Conservation (phyloP, 2,113 vertebrate genomes). For the Galbula dea region DNA sequence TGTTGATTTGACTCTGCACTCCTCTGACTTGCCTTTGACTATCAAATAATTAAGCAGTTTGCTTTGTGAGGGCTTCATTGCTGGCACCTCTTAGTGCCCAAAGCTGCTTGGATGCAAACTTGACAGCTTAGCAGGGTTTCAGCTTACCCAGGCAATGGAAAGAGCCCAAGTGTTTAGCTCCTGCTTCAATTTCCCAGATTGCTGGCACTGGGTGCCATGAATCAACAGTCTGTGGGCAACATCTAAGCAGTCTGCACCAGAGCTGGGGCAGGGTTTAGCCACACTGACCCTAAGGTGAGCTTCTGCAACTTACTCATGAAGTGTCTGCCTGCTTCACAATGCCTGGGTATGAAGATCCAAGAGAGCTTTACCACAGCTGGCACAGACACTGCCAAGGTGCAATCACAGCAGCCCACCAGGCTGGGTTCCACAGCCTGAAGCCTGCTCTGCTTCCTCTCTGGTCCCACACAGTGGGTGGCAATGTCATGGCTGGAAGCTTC, state of each 20-base stretch:
- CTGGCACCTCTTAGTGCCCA: slow-evolving; percentile 22
- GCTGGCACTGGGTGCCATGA: slow-evolving; percentile 20
- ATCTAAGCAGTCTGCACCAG: background rate
- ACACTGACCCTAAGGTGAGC: background rate
- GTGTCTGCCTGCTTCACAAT: background rate
- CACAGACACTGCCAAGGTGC: background rate
- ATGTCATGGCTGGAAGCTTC: background rate
- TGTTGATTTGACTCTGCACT: slow-evolving; percentile 32
- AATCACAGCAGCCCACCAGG: background rate
- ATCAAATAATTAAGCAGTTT: slow-evolving; percentile 58
- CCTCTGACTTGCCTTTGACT: slow-evolving; percentile 22
- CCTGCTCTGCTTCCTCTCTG: fast-evolving
- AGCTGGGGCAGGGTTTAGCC: background rate
- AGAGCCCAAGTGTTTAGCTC: slow-evolving; percentile 37
- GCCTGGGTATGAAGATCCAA: background rate
- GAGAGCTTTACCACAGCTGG: background rate
- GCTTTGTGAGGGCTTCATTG: slow-evolving; percentile 7
- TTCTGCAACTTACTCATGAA: background rate
- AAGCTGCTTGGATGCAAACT: slow-evolving; percentile 39
- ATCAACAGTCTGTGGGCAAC: background rate
- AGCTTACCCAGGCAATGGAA: slow-evolving; percentile 42
- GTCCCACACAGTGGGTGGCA: background rate
- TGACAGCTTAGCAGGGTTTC: slow-evolving; percentile 37
- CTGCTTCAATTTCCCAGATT: slow-evolving; percentile 28
- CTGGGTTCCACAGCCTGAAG: background rate